Percentiles rank a stretch among this genome's conserved stretches.
phyloP scores from a whole-genome alignment of 2,888 invertebrate genomes.

The Tinea semifulvella region DNA sequence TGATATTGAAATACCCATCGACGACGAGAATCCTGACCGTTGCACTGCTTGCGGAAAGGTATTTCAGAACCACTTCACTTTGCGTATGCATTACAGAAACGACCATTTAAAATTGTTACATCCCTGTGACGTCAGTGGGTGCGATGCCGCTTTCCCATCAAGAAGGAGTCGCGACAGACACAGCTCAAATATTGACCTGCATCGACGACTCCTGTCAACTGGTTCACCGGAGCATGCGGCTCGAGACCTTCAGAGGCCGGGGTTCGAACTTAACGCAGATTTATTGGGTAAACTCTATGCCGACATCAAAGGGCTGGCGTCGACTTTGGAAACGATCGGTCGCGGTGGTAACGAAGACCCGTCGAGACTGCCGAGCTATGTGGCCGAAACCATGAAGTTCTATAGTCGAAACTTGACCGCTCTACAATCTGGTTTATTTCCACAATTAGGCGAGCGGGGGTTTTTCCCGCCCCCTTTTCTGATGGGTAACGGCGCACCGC shows the following conservation, averaged over 20 bases:
- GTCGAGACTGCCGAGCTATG: conserved; percentile 51
- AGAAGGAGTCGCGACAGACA: conserved; percentile 72
- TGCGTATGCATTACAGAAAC: conserved; percentile 91
- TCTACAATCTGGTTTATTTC: conserved; percentile 51
- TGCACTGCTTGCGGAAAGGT: conserved; percentile 89
- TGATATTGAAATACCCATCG: conserved; percentile 81
- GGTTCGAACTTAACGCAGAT: conserved; percentile 78
- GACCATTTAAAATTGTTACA: conserved; percentile 91
- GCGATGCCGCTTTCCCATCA: conserved; percentile 91
- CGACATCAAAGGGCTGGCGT: conserved; percentile 71
- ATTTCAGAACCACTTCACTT: conserved; percentile 90
- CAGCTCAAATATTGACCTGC: conserved; percentile 65
- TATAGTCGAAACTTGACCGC: conserved; percentile 56
- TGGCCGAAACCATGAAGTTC: conserved; percentile 61
- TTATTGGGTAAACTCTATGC: conserved; percentile 85
- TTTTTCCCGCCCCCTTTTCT: conserved; percentile 54
- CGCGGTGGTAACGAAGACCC: conserved; percentile 53
- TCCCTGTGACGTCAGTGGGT: conserved; percentile 89
- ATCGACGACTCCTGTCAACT: conserved; percentile 60
- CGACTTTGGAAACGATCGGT: conserved; percentile 71
- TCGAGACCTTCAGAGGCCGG: conserved; percentile 59
- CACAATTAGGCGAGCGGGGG: conserved; percentile 49
- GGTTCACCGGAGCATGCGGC: conserved; percentile 29
- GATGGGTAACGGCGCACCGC: conserved; percentile 47
- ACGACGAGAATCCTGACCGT: conserved; percentile 85